Percentiles rank a stretch among this genome's conserved stretches.
These are phyloP conservation scores for Eubucco bourcierii DNA, from an alignment of 2,113 vertebrate species.

Conservation along the genomic window DNA sequence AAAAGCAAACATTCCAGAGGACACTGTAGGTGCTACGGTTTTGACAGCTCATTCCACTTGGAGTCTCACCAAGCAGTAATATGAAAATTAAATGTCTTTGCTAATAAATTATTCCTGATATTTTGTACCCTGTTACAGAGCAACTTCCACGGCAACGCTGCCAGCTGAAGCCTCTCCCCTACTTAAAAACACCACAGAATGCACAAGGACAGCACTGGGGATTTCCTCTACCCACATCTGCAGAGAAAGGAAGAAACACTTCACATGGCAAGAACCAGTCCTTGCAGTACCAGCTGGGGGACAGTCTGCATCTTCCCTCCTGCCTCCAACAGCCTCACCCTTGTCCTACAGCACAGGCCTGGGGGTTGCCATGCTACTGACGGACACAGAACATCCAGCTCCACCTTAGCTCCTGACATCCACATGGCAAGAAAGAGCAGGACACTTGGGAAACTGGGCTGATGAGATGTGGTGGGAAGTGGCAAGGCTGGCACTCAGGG, in stretches of 20 bases:
- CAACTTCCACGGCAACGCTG: conserved; percentile 10
- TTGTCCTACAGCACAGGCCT: conserved; percentile 51
- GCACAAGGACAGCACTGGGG: conserved; percentile 61
- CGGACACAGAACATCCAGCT: conserved; percentile 77
- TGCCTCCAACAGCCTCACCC: conserved; percentile 31
- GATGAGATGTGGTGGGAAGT: conserved; percentile 29
- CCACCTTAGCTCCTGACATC: conserved; percentile 41
- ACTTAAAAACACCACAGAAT: conserved; percentile 59
- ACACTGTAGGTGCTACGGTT: conserved; percentile 51
- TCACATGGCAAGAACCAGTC: conserved; percentile 41
- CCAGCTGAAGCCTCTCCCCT: conserved; percentile 34
- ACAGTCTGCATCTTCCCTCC: conserved; percentile 8
- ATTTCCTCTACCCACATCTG: conserved; percentile 48
- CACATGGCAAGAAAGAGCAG: conserved; percentile 51
- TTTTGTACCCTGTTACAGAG: conserved; percentile 66
- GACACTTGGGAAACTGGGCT: conserved; percentile 71
- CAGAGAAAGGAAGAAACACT: conserved; percentile 55
- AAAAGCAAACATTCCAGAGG: conserved; percentile 60
- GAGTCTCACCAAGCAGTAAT: conserved; percentile 27
- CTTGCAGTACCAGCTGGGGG: conserved; percentile 45
- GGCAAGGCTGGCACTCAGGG: neutral
- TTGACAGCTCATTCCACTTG: conserved; percentile 30
- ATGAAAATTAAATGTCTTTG: conserved; percentile 23
- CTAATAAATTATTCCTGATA: conserved; percentile 70
- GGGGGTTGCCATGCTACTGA: conserved; percentile 59